Evolutionary conservation across 2,888 invertebrate species (phyloP).

Genomic region (Ennomos erosarius): DNA sequence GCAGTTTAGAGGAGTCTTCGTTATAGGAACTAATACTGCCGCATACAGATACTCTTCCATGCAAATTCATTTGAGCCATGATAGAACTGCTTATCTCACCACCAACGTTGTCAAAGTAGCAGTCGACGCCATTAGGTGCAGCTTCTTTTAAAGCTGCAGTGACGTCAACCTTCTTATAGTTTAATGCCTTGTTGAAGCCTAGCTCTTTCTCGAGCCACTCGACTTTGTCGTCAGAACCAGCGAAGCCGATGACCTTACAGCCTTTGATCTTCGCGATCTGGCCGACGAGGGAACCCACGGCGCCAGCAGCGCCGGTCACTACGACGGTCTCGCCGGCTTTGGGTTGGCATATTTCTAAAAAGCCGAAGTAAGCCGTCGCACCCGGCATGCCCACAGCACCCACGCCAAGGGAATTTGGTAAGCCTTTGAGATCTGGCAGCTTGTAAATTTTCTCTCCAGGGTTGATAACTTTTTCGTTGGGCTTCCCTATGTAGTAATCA

Average conservation of each 20-base stretch:
- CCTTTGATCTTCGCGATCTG: slow-evolving; percentile 91
- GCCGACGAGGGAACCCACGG: slow-evolving; percentile 90
- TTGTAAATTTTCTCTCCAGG: slow-evolving; percentile 48
- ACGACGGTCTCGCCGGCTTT: slow-evolving; percentile 89
- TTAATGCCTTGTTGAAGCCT: slow-evolving; percentile 88
- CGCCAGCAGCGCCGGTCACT: slow-evolving; percentile 90
- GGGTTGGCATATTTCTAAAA: slow-evolving; percentile 88
- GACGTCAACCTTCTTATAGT: slow-evolving; percentile 88
- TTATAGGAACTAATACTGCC: slow-evolving; percentile 70
- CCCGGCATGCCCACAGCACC: slow-evolving; percentile 89
- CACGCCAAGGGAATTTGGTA: slow-evolving; percentile 83
- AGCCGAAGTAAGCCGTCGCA: slow-evolving; percentile 90
- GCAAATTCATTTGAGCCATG: slow-evolving; percentile 85
- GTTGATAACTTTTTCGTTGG: slow-evolving; percentile 28
- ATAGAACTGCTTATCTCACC: slow-evolving; percentile 86
- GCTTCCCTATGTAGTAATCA: slow-evolving; percentile 67
- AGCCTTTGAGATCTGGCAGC: slow-evolving; percentile 83
- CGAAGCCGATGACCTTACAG: slow-evolving; percentile 87
- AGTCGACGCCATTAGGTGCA: slow-evolving; percentile 89
- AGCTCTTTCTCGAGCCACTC: slow-evolving; percentile 87
- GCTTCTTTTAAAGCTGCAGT: slow-evolving; percentile 82
- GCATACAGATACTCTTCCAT: slow-evolving; percentile 85
- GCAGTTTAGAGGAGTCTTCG: slow-evolving; percentile 45
- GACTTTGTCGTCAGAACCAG: slow-evolving; percentile 89
- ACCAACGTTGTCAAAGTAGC: slow-evolving; percentile 92